Base-by-base conservation (phyloP, 1,140 invertebrate genomes). In the Drosophila serrata region DNA sequence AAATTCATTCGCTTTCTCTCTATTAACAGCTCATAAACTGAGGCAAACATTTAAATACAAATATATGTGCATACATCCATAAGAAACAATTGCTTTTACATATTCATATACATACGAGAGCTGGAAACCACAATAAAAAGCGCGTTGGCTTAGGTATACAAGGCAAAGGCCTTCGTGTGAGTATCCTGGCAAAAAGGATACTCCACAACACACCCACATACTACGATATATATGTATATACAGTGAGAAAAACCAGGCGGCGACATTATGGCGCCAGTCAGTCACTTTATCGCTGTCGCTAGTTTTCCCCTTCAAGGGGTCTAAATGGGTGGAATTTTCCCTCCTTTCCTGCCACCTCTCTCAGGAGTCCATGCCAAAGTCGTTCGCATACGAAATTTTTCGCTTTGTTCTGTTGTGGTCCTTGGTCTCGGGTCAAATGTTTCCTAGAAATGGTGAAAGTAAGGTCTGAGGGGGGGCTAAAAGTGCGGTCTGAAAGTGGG, bases 221-320 rank as follows among this genome's bases (percentile, higher is more conserved):
- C 39, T n/a, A 6, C 45, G 22, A 24, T 17, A 11, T 17, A 22
- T 19, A 12, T 22, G 31, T 17, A n/a, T 22, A 31, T 31, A 68
- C 51, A 62, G 60, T 42, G 45, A 56, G 27, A 37, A 61, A 45
- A 77, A 61, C 39, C 61, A 74, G 79, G 62, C 70, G 75, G 81
- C 86, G 85, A 85, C 85, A 90, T 79, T 90, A 90, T 90, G 86
- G 85, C 85, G 85, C 85, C 85, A 88, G 77, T 81, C 79, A 81
- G 79, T 87, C 82, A 86, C 69, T 78, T 85, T 76, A 65, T 75
- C 56, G 45, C 40, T 45, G 68, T 62, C 42, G 53, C 49, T 35
- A 19, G 35, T 62, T 61, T 37, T n/a, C 19, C 17, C 31, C 19
- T 6, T 6, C 33, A 24, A 45, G 29, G 59, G 39, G 60, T 4